Base-by-base conservation (phyloP, 1,140 invertebrate genomes). In the Popillia japonica region DNA sequence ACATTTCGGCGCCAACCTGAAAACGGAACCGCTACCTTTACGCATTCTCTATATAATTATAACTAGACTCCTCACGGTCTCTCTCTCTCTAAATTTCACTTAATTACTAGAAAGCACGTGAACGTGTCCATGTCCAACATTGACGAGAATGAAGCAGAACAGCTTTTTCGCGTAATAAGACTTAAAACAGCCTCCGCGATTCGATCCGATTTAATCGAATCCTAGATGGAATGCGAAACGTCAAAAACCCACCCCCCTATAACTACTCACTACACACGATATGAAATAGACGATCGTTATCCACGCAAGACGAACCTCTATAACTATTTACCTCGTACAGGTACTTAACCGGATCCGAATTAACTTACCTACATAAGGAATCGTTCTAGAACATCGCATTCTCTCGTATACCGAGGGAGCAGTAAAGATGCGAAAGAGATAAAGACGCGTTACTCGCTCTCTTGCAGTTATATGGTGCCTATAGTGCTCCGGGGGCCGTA, bases 21-120 rank as follows among this genome's bases (percentile, higher is more conserved):
- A 48, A 48, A 48, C 11, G 11, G 17, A 48, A 48, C 44, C 44
- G 44, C 44, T 48, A 48, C 44, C 44, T 48, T 48, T 48, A 48
- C 44, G 11, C 44, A 48, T 48, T 48, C 44, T 48, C 44, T 48
- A 48, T 48, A 48, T 48, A 48, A 48, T 48, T 48, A 48, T 48
- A 48, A 48, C 44, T 10, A 48, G 44, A 48, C 44, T 48, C 44
- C 44, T 48, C 17, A 48, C 11, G 17, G 44, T 48, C 44, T 48
- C 11, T n/a, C n/a, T n/a, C n/a, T 48, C 3, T 48, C 44, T 48
- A 48, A 48, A 48, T 48, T 48, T 48, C 44, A 48, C 44, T 48
- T 48, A 48, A 48, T 48, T 48, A 48, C 17, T 48, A 48, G 44
- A 48, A 48, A 48, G 44, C 44, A 48, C 44, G 11, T 11, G 44